Evolutionary conservation across 1,140 invertebrate genomes (phyloP).

Genomic region (Pantala flavescens): DNA sequence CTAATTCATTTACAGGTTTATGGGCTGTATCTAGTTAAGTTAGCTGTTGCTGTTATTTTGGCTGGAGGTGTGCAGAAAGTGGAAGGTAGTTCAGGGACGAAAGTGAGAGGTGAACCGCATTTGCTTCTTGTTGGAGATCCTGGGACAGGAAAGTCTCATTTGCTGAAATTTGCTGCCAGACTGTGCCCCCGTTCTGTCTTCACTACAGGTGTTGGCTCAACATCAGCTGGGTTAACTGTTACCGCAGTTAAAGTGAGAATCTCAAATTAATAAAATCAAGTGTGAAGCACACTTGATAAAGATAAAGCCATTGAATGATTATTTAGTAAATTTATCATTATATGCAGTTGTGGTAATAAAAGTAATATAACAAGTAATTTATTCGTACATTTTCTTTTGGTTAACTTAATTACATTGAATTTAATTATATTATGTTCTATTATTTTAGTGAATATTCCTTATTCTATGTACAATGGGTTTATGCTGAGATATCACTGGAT

Average conservation of each 20-base stretch:
- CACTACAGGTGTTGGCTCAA: constrained; percentile 77
- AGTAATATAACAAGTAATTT: no score
- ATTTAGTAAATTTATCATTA: no score
- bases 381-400: no score
- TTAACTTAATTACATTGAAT: no score
- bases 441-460: no score
- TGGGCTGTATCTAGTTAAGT: constrained; percentile 77
- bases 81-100: constrained; percentile 39
- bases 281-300: no score
- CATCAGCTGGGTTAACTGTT: constrained; percentile 79
- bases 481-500: no score
- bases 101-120: constrained; percentile 68
- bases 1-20: constrained; percentile 44
- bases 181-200: constrained; percentile 66
- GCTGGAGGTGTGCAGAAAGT: constrained; percentile 54
- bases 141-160: constrained; percentile 81
- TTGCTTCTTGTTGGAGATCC: constrained; percentile 83
- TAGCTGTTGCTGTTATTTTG: constrained; percentile 63
- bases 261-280: neutral
- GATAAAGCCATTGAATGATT: no score
- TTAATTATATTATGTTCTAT: no score
- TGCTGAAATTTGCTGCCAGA: constrained; percentile 65
- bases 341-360: no score
- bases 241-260: constrained; percentile 61
- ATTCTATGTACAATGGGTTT: no score